Evolutionary conservation across 1,140 invertebrate species (phyloP), one percentile per base, ranked within the genome.

Genomic region (Apis laboriosa): DNA sequence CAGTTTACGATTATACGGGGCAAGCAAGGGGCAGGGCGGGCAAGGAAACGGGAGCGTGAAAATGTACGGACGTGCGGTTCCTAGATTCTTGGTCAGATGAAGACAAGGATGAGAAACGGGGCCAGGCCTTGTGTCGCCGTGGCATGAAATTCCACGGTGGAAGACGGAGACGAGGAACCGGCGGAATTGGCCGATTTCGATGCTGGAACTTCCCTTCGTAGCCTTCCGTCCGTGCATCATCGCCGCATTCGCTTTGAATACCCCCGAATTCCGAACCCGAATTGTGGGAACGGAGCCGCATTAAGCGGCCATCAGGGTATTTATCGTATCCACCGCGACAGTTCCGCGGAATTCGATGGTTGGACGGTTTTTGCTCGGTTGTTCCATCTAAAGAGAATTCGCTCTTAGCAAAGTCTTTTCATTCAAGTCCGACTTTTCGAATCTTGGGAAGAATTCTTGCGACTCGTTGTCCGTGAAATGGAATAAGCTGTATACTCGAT

Each of bases 1-100:
- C 80, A 85, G 88, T 88, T 91, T 85, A 88, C 87, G 90, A 89
- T 92, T 91, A 92, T 90, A 90, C 89, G 34, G 2, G 34, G 34
- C 34, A 34, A 34, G 2, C 86, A 34, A 11, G 9, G 88, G 9
- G 88, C 49, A 68, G 74, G 58, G 60, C 66, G 34, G 3, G 34
- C 77, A 13, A 61, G 68, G 71, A 84, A 55, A 67, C 15, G 66
- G 67, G 60, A 74, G 71, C 67, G 67, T 53, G 85, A 86, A 34
- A 86, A 77, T 55, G 83, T 64, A 81, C 81, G 85, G 84, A 66
- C 83, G 34, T 43, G 63, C 53, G 79, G 79, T 24, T 82, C 19
- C 53, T 61, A 28, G 78, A 84, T 84, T 84, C 68, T 58, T 75
- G 82, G 24, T 63, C 60, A 43, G 34, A 56, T 63, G 71, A 73